Evolutionary conservation across 2,113 vertebrate genomes (phyloP).

Genomic region (Benitochromis conjunctus): DNA sequence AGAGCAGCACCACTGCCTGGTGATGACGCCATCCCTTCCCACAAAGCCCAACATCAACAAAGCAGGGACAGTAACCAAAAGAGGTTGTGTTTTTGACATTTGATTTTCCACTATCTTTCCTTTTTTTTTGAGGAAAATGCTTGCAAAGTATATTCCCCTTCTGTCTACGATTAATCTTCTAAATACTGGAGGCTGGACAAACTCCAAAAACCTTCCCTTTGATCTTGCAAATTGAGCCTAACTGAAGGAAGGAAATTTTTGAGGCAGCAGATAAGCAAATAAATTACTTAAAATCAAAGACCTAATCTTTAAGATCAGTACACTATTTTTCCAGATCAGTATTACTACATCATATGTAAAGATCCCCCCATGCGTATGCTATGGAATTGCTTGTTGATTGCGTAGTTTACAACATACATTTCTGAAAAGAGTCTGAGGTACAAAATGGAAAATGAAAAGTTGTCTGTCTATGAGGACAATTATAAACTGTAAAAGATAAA

Average conservation of each 20-base stretch:
- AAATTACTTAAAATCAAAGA: not conserved
- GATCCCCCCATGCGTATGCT: not conserved
- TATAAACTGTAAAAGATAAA: not conserved
- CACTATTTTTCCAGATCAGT: not conserved
- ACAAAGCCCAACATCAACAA: constrained; percentile 40
- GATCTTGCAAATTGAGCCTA: constrained; percentile 1
- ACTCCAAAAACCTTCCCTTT: constrained; percentile 9
- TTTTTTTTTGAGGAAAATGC: not conserved
- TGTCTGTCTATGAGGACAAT: not conserved
- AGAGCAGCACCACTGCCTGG: not conserved
- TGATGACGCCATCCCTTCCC: constrained; percentile 43
- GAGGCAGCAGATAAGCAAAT: constrained; percentile 3
- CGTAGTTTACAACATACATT: not conserved
- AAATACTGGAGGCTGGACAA: not conserved
- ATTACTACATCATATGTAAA: not conserved
- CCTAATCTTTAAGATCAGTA: not conserved
- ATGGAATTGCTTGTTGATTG: not conserved
- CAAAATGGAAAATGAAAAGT: constrained; percentile 11
- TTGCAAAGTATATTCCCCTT: constrained; percentile 10
- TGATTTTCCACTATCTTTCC: constrained; percentile 23
- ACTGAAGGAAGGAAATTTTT: not conserved
- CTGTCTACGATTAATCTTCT: not conserved
- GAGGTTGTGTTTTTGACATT: constrained; percentile 29
- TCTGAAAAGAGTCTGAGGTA: not conserved
- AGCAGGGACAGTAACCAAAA: constrained; percentile 29